Evolutionary conservation across 2,888 invertebrate species (phyloP).

Genomic region (Drosophila monieri): DNA sequence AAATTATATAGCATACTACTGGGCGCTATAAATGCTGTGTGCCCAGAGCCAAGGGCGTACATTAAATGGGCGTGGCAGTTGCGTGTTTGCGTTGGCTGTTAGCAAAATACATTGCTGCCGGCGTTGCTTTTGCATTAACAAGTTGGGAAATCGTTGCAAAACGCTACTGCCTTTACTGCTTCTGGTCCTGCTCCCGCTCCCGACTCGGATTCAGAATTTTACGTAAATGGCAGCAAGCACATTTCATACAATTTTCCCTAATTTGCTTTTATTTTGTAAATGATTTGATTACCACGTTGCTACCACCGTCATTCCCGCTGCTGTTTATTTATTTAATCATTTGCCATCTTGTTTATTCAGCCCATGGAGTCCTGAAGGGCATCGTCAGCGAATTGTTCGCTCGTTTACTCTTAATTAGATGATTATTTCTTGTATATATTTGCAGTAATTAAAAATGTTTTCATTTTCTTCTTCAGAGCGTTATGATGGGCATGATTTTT

Average conservation of each 20-base stretch:
- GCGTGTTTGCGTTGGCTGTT: conserved; percentile 14
- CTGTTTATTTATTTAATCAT: conserved; percentile 51
- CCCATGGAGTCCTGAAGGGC: conserved; percentile 24
- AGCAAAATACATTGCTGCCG: conserved; percentile 13
- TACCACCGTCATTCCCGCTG: conserved; percentile 16
- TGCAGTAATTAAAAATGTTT: conserved; percentile 71
- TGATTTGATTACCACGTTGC: conserved; percentile 68
- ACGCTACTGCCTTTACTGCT: conserved; percentile 5
- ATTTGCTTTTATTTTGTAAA: conserved; percentile 73
- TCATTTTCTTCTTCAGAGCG: conserved; percentile 46
- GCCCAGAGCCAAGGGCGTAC: conserved; percentile 46
- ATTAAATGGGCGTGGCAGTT: conserved; percentile 63
- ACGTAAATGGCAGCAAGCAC: conserved; percentile 23
- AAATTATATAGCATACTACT: conserved; percentile 50
- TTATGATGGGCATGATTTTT: background rate
- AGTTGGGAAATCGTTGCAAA: conserved; percentile 42
- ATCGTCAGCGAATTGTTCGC: conserved; percentile 29
- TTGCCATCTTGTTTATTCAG: conserved; percentile 39
- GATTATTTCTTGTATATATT: conserved; percentile 50
- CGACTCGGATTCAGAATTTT: background rate
- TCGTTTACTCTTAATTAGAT: conserved; percentile 61
- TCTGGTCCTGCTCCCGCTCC: background rate
- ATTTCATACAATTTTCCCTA: conserved; percentile 32
- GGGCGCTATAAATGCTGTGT: conserved; percentile 52
- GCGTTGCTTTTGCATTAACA: conserved; percentile 44